Conservation (phyloP, 2,113 vertebrate genomes). For the Pseudopipra pipra region DNA sequence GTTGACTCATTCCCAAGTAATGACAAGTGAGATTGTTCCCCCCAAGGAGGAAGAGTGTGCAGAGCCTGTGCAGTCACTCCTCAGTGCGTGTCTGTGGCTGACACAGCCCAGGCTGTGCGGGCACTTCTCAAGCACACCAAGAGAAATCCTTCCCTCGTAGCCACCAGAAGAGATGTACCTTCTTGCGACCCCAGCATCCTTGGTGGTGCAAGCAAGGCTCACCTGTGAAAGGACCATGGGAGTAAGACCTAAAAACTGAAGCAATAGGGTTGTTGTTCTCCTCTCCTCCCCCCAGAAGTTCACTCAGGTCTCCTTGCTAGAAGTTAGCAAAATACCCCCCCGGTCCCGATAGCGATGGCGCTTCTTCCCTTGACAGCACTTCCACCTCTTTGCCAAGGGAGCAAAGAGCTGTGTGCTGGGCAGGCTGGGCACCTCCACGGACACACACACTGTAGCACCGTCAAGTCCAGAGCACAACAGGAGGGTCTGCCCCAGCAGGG, state of each 20-base stretch:
- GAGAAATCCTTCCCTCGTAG: not conserved
- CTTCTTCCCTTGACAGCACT: not conserved
- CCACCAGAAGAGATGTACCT: not conserved
- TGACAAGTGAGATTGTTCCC: not conserved
- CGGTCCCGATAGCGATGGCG: not conserved
- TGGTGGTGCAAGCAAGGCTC: not conserved
- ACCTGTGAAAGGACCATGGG: not conserved
- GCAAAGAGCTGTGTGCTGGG: not conserved
- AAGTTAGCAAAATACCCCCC: not conserved
- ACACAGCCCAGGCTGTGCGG: not conserved
- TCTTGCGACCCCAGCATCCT: not conserved
- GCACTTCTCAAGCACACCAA: not conserved
- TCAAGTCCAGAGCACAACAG: not conserved
- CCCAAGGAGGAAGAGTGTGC: not conserved
- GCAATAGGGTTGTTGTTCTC: not conserved
- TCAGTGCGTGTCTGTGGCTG: not conserved
- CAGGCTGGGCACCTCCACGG: not conserved
- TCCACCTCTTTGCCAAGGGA: not conserved
- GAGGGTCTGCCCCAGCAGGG: not conserved
- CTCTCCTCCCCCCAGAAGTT: not conserved
- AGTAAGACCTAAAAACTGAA: not conserved
- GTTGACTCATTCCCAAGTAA: not conserved
- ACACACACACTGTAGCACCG: fast-evolving
- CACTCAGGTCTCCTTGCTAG: not conserved
- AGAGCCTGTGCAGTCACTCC: not conserved